A percentile compares a stretch with the other conserved stretches of the same genome.
Evolutionary conservation across 2,797 vertebrate species (phyloP).

Genomic region (Neosalanx taihuensis): DNA sequence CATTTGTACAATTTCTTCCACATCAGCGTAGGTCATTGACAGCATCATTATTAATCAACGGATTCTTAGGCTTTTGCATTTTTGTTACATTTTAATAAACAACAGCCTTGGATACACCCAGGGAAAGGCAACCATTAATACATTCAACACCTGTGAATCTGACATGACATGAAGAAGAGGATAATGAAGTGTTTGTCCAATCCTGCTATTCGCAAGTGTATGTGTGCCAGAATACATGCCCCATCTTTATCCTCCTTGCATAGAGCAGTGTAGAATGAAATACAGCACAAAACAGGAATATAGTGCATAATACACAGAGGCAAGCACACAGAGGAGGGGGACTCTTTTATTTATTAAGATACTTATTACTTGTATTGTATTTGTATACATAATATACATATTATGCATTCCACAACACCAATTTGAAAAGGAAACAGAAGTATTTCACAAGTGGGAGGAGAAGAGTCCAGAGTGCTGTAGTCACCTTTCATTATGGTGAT

Average conservation of each 20-base stretch:
- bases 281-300: not conserved
- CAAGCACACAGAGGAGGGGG: slow-evolving; percentile 10
- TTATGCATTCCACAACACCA: slow-evolving; percentile 22
- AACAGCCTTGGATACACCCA: not conserved
- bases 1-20: not conserved
- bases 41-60: not conserved
- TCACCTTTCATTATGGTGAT: not conserved
- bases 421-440: slow-evolving; percentile 4
- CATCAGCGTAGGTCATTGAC: not conserved
- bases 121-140: not conserved
- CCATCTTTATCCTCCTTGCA: slow-evolving; percentile 1
- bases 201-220: slow-evolving; percentile 12
- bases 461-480: not conserved
- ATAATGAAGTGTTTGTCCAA: slow-evolving; percentile 5
- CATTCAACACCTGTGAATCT: slow-evolving; percentile 9
- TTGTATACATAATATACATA: too few species aligned
- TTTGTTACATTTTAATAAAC: not conserved
- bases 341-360: slow-evolving; percentile 34
- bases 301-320: slow-evolving; percentile 25
- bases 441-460: not conserved
- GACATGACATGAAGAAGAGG: slow-evolving; percentile 13
- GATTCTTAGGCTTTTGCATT: not conserved
- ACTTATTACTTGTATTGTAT: too few species aligned
- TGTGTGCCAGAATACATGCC: not conserved
- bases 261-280: slow-evolving; percentile 7